Evolutionary conservation across 2,797 vertebrate species (phyloP).

Genomic region (Channa striata): DNA sequence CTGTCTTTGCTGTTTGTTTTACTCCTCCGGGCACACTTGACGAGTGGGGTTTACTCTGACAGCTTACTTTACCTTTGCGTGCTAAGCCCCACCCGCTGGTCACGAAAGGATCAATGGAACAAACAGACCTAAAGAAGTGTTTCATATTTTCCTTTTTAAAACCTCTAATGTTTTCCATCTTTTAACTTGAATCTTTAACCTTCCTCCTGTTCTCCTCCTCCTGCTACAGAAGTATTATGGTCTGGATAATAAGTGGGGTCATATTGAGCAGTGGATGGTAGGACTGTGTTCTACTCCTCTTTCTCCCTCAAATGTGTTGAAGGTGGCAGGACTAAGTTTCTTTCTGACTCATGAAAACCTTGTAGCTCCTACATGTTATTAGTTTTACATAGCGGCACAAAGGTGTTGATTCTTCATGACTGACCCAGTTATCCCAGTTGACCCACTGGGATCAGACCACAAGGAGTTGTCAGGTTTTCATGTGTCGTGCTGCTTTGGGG

Average conservation of each 20-base stretch:
- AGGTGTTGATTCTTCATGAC: no score
- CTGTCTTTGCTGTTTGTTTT: conserved; percentile 6
- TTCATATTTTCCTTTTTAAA: neutral
- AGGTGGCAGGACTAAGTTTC: neutral
- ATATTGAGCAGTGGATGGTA: conserved; percentile 99
- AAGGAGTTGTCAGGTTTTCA: neutral
- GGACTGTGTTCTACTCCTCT: conserved; percentile 24
- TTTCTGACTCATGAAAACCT: conserved; percentile 31
- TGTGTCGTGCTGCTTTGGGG: neutral
- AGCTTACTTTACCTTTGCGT: neutral
- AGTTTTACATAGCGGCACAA: no score
- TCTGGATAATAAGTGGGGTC: conserved; percentile 95
- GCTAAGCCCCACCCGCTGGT: neutral
- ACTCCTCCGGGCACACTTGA: neutral
- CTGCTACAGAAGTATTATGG: conserved; percentile 92
- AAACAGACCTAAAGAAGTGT: conserved; percentile 6
- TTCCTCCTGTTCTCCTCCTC: conserved; percentile 34
- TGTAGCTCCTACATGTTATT: neutral
- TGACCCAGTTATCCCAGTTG: conserved; percentile 6
- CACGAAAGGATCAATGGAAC: neutral
- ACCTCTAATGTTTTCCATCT: neutral
- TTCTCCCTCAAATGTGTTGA: no score
- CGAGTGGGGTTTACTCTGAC: neutral
- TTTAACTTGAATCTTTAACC: neutral
- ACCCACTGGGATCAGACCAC: neutral